Evolutionary conservation across 2,888 invertebrate species (phyloP).

Genomic region (Calliopum simillimum): DNA sequence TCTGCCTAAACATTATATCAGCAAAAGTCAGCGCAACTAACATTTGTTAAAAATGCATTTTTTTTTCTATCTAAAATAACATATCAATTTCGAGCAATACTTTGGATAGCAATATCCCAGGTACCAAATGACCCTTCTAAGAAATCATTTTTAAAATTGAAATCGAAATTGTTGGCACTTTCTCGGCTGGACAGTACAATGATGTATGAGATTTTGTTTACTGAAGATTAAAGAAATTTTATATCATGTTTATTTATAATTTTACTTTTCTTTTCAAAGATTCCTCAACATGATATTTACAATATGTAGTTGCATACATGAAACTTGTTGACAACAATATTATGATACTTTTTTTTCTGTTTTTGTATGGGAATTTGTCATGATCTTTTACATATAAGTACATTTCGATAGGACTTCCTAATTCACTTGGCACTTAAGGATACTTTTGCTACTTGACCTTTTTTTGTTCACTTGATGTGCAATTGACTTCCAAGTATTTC

Average conservation of each 20-base stretch:
- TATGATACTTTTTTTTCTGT: background rate
- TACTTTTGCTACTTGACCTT: too few relatives aligned
- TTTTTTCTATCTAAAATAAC: conserved; percentile 18
- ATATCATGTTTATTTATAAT: conserved; percentile 8
- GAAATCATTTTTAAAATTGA: conserved; percentile 27
- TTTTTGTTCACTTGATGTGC: too few relatives aligned
- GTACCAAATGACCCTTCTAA: conserved; percentile 17
- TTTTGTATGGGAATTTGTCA: background rate
- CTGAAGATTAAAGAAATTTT: conserved; percentile 1
- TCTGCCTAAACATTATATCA: conserved; percentile 1
- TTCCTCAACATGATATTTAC: background rate
- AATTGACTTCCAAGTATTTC: too few relatives aligned
- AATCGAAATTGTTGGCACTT: conserved; percentile 22
- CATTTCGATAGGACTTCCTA: too few relatives aligned
- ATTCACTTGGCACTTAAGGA: too few relatives aligned
- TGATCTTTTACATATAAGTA: too few relatives aligned
- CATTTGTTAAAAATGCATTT: conserved; percentile 17
- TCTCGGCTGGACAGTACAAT: background rate
- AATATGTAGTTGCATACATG: background rate
- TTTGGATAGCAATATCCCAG: conserved; percentile 21
- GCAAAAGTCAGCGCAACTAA: background rate
- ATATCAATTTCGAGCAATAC: conserved; percentile 17
- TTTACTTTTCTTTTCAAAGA: background rate
- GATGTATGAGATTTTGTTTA: conserved; percentile 12
- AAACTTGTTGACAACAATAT: conserved; percentile 21